Base-by-base conservation (phyloP, 2,888 invertebrate genomes). In the Troglohyphantes excavatus region DNA sequence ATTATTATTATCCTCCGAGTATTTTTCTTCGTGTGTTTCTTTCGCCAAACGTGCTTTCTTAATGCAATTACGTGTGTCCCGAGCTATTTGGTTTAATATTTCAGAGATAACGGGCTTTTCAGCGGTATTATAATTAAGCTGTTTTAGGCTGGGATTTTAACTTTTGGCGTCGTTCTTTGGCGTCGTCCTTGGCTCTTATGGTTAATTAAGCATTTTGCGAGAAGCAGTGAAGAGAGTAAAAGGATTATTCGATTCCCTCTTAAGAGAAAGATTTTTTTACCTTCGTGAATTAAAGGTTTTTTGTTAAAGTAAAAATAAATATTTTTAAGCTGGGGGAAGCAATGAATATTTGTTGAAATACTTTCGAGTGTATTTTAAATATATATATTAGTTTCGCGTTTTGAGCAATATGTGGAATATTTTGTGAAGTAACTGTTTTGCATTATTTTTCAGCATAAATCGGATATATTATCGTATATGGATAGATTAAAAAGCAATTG, bases 11-110 rank as follows among this genome's bases (percentile, higher is more conserved):
- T 68, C 23, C 13, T 21, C 23, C 26, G 39, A 19, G 21, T 59
- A 78, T 78, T 78, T 68, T 59, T 81, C 68, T 81, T 81, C 21
- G 26, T 78, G 21, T 65, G 65, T 65, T 78, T 65, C 65, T 67
- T 81, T 59, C 29, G 19, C 21, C 63, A 53, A 67, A 81, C 79
- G n/a, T 65, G 63, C 73, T 67, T 73, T 83, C 83, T 73, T 83
- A 83, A 83, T 83, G 83, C 83, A 83, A 83, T 83, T 83, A 83
- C 73, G 65, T 63, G 46, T 46, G 73, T 72, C 63, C 26, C 43
- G 53, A 83, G 83, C 73, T 63, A 83, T 83, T 83, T 63, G 83
- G 83, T 83, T 83, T 83, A 83, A 83, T 83, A 83, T 83, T 83
- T 83, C 83, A 73, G 83, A 83, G 83, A 83, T 83, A 83, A 83